These are phyloP conservation scores for Urocolius indicus DNA, from an alignment of 2,113 vertebrate species.

Conservation along the genomic window DNA sequence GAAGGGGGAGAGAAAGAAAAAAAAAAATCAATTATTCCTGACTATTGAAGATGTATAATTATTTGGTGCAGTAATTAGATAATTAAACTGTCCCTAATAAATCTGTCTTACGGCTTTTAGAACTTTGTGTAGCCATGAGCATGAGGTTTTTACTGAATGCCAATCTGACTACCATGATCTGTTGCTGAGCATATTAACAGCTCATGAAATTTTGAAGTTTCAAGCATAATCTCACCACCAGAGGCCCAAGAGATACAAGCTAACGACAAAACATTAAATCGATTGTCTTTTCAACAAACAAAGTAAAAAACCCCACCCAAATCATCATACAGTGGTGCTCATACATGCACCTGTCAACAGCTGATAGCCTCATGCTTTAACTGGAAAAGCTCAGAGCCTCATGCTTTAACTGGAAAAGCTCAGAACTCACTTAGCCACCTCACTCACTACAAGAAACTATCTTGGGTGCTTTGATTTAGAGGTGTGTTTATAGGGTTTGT, in stretches of 20 bases:
- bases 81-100: slow-evolving; percentile 41
- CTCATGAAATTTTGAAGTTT: background rate
- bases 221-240: background rate
- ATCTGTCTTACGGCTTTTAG: slow-evolving; percentile 5
- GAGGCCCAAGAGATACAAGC: background rate
- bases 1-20: background rate
- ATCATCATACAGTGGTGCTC: background rate
- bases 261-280: background rate
- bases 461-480: background rate
- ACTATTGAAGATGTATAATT: slow-evolving; percentile 38
- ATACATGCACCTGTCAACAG: background rate
- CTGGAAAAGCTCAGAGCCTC: background rate
- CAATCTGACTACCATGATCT: background rate
- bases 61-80: slow-evolving; percentile 56
- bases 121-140: background rate
- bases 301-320: background rate
- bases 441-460: background rate
- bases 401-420: background rate
- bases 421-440: background rate
- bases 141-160: background rate
- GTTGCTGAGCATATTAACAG: background rate
- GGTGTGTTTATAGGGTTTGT: background rate
- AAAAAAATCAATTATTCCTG: background rate
- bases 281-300: background rate
- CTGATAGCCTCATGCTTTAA: background rate